Base-by-base conservation (phyloP, 2,888 invertebrate species). In the Adelphocoris suturalis region DNA sequence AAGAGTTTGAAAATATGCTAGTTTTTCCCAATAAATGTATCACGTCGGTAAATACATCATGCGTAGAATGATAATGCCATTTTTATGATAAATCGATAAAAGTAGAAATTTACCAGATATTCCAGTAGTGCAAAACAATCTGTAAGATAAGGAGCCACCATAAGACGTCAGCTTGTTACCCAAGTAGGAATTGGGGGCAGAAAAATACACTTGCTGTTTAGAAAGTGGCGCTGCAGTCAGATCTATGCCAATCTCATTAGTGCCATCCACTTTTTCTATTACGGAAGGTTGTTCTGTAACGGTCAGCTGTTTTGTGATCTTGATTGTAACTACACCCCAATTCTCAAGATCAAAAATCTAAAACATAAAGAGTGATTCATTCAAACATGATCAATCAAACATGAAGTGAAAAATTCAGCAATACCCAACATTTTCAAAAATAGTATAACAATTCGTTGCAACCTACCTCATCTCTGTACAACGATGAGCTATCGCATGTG, bases 81-180 rank as follows among this genome's bases (percentile, higher is more conserved):
- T 19, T 19, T 2, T 61, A 4, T 37, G 37, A 37, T 37, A 4
- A 37, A 37, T 37, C n/a, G 9, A 52, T 19, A 37, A 82, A 82
- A 23, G 27, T 52, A 7, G 23, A 23, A n/a, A 48, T n/a, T 52
- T 89, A 89, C 90, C 89, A 19, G 28, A 52, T 46, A 85, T 57
- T 19, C 75, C 86, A 19, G 86, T 81, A 19, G 90, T 90, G 86
- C 86, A 85, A 92, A 95, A 95, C 0, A 98, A 94, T 0, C 95
- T 95, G 93, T 97, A 99, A 16, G 95, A 96, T 23, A 99, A 94
- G 90, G 95, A 95, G 0, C 98, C 98, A 4, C 99, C 99, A 93
- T 99, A 99, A 0, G 98, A 96, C 0, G 96, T 96, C 57, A 99
- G 94, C 92, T 96, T 97, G 93, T 98, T 98, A n/a, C 97, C 97